Evolutionary conservation across 2,113 vertebrate species (phyloP).

Genomic region (Maylandia zebra): DNA sequence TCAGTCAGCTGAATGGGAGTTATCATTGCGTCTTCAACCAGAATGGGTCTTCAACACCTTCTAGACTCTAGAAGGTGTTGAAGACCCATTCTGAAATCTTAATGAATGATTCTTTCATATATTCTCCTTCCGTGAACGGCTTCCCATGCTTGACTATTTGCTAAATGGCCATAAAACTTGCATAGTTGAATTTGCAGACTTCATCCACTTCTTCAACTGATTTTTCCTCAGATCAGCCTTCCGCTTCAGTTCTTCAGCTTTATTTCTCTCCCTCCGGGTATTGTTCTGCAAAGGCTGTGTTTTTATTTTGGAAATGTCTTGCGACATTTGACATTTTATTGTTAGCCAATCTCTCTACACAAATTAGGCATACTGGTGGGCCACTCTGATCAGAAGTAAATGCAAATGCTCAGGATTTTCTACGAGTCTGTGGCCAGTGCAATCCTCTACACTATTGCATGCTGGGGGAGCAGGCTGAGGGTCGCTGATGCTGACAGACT

Average conservation of each 20-base stretch:
- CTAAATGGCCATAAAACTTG: not conserved
- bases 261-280: not conserved
- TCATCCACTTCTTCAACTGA: not conserved
- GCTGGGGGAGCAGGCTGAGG: no score
- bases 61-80: not conserved
- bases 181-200: not conserved
- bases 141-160: not conserved
- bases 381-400: not conserved
- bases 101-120: not conserved
- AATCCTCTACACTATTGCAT: no score
- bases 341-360: not conserved
- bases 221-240: not conserved
- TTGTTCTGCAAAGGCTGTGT: not conserved
- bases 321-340: not conserved
- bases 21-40: not conserved
- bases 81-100: not conserved
- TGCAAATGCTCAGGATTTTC: not conserved
- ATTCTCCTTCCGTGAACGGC: not conserved
- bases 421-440: no score
- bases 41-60: not conserved
- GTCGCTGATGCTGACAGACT: not conserved
- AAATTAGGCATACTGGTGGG: not conserved
- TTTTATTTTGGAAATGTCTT: not conserved
- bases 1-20: not conserved
- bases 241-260: not conserved